Conservation (phyloP, 2,888 invertebrate species). For the Erpobdella octoculata region DNA sequence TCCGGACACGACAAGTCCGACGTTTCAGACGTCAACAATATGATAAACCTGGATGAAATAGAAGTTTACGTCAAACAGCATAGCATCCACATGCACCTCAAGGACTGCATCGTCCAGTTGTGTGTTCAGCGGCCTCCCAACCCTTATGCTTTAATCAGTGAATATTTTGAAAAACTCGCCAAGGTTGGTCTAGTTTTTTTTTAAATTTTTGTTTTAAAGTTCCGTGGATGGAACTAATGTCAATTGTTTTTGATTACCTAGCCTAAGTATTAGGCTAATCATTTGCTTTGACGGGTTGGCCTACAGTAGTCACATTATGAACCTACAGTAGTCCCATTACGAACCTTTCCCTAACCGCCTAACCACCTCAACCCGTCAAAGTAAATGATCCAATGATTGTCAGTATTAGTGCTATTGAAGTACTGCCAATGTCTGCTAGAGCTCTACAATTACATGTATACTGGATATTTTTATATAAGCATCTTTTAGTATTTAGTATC, state of each 20-base stretch:
- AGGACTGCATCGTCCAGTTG: slow-evolving; percentile 90
- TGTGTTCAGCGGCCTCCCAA: slow-evolving; percentile 94
- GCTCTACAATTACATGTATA: too few species aligned
- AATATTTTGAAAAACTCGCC: slow-evolving; percentile 94
- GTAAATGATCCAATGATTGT: background rate
- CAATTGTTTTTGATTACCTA: background rate
- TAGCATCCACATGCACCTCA: slow-evolving; percentile 88
- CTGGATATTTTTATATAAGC: too few species aligned
- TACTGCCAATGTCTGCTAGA: too few species aligned
- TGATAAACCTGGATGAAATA: slow-evolving; percentile 86
- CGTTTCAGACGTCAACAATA: background rate
- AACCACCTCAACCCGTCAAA: too few species aligned
- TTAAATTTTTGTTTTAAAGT: background rate
- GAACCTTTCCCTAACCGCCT: too few species aligned
- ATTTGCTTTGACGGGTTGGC: background rate
- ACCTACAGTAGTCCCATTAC: too few species aligned
- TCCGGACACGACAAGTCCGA: background rate
- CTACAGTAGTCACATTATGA: too few species aligned
- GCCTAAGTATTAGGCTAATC: slow-evolving; percentile 1
- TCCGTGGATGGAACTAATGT: background rate
- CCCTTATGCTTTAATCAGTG: slow-evolving; percentile 86
- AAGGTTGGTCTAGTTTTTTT: slow-evolving; percentile 63
- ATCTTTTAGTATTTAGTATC: too few species aligned
- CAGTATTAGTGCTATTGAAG: too few species aligned
- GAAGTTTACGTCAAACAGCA: slow-evolving; percentile 94